Base-by-base conservation (phyloP, 2,113 vertebrate species). In the Garra rufa region DNA sequence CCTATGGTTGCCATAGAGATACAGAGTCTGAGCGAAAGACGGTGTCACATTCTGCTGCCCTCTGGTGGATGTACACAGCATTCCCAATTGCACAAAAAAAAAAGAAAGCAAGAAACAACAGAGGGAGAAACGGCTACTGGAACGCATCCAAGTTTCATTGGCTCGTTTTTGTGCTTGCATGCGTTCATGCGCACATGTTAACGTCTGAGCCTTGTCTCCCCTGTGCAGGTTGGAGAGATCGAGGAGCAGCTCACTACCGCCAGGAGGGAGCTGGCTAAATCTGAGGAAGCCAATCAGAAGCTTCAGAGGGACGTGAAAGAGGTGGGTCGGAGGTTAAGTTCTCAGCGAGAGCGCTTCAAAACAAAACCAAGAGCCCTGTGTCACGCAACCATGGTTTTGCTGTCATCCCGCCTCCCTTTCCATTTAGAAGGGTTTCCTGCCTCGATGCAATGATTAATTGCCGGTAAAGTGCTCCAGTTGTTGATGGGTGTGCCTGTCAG, bases 301-400 rank as follows among this genome's bases (percentile, higher is more conserved):
- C 94, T 97, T 2, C 96, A 98, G 91, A 91, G 97, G 2, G 97
- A 98, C 30, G 94, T 98, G 84, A 97, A 97, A 86, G 97, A 98
- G 96, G 97, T 97, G 89, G 88, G 86, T 93, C 83, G 61, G 55
- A 73, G 65, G 75, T 83, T 55, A 21, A 78, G 43, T 14, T 67
- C 24, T 44, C 48, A 69, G 30, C 3, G 44, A 70, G n/a, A 65
- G 28, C 6, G 7, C 24, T 69, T 38, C 65, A 61, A 69, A 73
- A 76, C 7, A 50, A 61, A 69, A 30, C 44, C 59, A 38, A 41
- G 55, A 24, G 28, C 13, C 21, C 34, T 2, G 21, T 41, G 38
- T 79, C 77, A 80, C 38, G 41, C 65, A 30, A 55, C 6, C 46
- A 52, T 21, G 26, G 82, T 65, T 41, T 59, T 26, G 6, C 28